Percentiles rank a stretch among this genome's conserved stretches.
Conservation (phyloP, 2,113 vertebrate genomes). For the Alexandromys fortis region DNA sequence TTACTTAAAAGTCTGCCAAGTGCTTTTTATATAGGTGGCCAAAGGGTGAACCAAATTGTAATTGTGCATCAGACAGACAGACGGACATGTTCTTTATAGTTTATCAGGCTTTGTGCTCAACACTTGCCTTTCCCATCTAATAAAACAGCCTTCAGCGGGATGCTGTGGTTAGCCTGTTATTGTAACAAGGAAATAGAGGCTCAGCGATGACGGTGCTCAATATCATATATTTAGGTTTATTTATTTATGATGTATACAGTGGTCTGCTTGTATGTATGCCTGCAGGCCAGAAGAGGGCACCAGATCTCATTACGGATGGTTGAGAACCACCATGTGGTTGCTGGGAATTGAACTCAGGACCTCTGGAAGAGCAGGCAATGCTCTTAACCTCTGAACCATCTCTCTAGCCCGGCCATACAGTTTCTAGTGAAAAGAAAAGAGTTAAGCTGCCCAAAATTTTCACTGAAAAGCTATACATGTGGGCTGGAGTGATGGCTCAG, state of each 20-base stretch:
- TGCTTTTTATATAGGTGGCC: neutral
- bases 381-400: neutral
- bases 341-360: neutral
- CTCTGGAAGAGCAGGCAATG: neutral
- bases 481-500: too few species aligned
- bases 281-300: neutral
- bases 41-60: slow-evolving; percentile 14
- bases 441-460: neutral
- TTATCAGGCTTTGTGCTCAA: neutral
- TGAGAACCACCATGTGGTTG: neutral
- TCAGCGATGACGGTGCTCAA: neutral
- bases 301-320: neutral
- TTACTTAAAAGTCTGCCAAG: neutral
- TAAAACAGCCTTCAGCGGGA: slow-evolving; percentile 8
- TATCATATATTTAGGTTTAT: neutral
- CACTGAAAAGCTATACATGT: neutral
- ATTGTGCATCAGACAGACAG: neutral
- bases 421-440: slow-evolving; percentile 62
- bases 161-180: neutral
- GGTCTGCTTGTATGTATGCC: neutral
- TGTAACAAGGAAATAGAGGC: neutral
- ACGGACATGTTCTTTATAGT: neutral
- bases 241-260: neutral
- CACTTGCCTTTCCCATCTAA: neutral
- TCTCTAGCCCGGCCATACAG: neutral